phyloP scores from a whole-genome alignment of 2,888 invertebrate species.

The Himalopsyche anomala region DNA sequence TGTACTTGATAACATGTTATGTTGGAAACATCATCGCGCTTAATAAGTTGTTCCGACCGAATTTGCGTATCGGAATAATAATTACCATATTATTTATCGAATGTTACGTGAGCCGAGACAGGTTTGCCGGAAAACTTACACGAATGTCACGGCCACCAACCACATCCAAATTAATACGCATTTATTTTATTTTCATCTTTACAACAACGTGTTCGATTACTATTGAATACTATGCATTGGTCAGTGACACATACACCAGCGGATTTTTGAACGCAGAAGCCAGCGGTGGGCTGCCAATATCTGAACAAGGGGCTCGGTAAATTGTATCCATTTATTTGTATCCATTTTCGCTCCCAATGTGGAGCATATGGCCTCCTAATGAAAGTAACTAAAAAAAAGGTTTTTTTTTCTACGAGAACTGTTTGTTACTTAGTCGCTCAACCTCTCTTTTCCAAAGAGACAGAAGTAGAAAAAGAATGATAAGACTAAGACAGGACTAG shows the following conservation, averaged over 20 bases:
- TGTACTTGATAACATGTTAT: not conserved
- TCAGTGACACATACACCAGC: not conserved
- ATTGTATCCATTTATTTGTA: no score
- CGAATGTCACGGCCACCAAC: constrained; percentile 23
- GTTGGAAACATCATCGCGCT: not conserved
- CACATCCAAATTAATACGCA: not conserved
- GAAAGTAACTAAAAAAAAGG: no score
- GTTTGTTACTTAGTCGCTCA: no score
- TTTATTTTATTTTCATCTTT: not conserved
- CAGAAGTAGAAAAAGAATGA: no score
- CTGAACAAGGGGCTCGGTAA: no score
- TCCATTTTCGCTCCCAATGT: no score
- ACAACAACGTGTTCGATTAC: not conserved
- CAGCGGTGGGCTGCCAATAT: no score
- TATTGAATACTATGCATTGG: not conserved
- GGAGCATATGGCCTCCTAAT: no score
- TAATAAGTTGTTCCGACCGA: not conserved
- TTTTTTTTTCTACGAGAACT: no score
- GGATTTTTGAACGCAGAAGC: not conserved
- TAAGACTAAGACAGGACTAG: no score
- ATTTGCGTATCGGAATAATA: not conserved
- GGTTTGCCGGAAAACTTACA: constrained; percentile 6
- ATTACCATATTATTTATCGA: constrained; percentile 18
- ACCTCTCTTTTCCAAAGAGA: no score
- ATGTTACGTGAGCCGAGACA: constrained; percentile 9